phyloP scores from a whole-genome alignment of 2,888 invertebrate genomes.

The Lasioglossum morio region DNA sequence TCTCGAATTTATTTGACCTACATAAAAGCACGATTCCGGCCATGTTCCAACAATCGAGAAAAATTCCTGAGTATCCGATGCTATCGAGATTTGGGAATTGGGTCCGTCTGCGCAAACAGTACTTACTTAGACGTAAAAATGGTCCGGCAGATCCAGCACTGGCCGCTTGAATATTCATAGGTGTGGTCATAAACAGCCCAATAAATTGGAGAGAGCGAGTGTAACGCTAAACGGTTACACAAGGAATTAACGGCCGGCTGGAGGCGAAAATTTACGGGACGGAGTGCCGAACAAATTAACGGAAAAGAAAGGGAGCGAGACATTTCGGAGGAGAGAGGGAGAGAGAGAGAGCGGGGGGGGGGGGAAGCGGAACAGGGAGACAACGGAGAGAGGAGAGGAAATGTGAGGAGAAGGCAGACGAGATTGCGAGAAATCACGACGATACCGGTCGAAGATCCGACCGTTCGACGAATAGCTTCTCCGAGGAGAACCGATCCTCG shows the following conservation, averaged over 20 bases:
- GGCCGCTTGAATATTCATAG: slow-evolving; percentile 52
- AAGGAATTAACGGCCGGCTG: slow-evolving; percentile 30
- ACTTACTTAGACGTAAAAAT: slow-evolving; percentile 45
- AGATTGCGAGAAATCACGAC: slow-evolving; percentile 28
- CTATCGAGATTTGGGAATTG: not conserved
- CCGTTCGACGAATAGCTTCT: slow-evolving; percentile 23
- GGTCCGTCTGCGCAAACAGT: slow-evolving; percentile 34
- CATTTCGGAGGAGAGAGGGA: not conserved
- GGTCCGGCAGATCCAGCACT: slow-evolving; percentile 3
- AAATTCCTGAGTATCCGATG: not conserved
- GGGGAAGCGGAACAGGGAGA: not conserved
- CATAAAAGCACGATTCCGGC: not conserved
- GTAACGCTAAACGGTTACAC: slow-evolving; percentile 59
- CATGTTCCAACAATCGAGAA: not conserved
- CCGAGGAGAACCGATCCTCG: slow-evolving; percentile 16
- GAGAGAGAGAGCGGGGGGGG: too few species aligned
- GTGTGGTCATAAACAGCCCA: slow-evolving; percentile 47
- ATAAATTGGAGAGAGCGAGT: slow-evolving; percentile 54
- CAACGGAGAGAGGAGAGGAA: not conserved
- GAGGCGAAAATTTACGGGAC: slow-evolving; percentile 42
- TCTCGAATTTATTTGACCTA: not conserved
- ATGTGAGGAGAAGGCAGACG: not conserved
- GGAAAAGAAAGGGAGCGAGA: slow-evolving; percentile 1
- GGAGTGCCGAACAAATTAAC: slow-evolving; percentile 53
- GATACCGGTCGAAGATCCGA: slow-evolving; percentile 30